Conservation (phyloP, 2,797 vertebrate species). For the Moxostoma hubbsi region DNA sequence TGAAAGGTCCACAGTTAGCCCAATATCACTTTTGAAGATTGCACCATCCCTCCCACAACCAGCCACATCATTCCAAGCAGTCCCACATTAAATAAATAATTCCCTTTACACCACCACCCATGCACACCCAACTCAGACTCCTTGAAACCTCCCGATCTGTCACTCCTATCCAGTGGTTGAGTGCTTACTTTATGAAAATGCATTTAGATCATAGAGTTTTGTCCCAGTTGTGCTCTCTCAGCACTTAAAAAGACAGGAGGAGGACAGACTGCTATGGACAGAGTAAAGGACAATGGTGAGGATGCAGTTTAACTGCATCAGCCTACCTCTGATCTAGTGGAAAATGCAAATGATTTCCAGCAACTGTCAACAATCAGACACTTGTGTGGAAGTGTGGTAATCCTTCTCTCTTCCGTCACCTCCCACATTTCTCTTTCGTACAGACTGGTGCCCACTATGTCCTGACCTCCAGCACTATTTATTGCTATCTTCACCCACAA, state of each 20-base stretch:
- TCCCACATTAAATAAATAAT: slow-evolving; percentile 53
- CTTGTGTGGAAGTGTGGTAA: slow-evolving; percentile 64
- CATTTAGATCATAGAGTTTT: slow-evolving; percentile 32
- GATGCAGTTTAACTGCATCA: slow-evolving; percentile 34
- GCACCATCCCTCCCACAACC: slow-evolving; percentile 53
- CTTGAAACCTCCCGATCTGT: slow-evolving; percentile 9
- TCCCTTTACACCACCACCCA: slow-evolving; percentile 38
- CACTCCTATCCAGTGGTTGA: slow-evolving; percentile 28
- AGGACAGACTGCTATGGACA: slow-evolving; percentile 29
- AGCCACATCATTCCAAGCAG: slow-evolving; percentile 56
- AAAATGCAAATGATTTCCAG: slow-evolving; percentile 62
- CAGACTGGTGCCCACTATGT: slow-evolving; percentile 73
- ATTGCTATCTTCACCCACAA: slow-evolving; percentile 96
- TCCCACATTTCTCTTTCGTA: slow-evolving; percentile 52
- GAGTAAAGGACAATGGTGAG: not conserved
- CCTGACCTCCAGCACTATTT: slow-evolving; percentile 91
- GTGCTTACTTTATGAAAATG: slow-evolving; percentile 46
- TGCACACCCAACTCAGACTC: slow-evolving; percentile 48
- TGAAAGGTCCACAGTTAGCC: slow-evolving; percentile 57
- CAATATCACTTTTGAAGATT: slow-evolving; percentile 54
- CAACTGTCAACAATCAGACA: slow-evolving; percentile 72
- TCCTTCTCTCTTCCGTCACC: slow-evolving; percentile 51
- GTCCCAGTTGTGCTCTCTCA: slow-evolving; percentile 36
- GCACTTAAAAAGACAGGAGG: slow-evolving; percentile 45
- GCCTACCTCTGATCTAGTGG: slow-evolving; percentile 47